These are phyloP conservation scores for Corythaixoides concolor DNA, from an alignment of 2,113 vertebrate species.

Conservation along the genomic window DNA sequence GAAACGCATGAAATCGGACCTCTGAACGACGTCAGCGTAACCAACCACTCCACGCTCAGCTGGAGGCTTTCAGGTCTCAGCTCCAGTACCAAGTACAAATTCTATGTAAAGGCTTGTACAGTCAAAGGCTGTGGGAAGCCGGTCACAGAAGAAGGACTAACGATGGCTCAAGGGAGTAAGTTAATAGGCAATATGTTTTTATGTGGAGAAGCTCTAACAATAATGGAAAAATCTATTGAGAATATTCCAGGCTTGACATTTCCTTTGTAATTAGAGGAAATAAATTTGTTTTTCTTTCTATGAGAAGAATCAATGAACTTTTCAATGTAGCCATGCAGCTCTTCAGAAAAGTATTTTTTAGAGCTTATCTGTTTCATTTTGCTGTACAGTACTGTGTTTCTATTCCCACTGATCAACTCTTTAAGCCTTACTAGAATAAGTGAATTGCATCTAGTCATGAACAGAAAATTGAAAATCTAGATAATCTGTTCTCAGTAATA, in stretches of 20 bases:
- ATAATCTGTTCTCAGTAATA: neutral
- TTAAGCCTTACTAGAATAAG: neutral
- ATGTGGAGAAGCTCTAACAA: neutral
- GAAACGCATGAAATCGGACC: constrained; percentile 84
- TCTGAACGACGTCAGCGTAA: constrained; percentile 78
- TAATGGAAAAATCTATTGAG: neutral
- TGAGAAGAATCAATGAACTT: neutral
- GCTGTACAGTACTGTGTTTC: neutral
- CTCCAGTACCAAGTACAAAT: constrained; percentile 88
- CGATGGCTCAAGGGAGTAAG: constrained; percentile 88
- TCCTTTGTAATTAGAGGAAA: constrained; percentile 10
- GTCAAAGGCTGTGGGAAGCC: constrained; percentile 85
- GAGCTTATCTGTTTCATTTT: neutral
- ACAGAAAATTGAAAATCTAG: neutral
- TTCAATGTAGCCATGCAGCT: neutral
- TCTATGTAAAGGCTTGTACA: constrained; percentile 90
- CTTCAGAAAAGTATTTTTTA: neutral
- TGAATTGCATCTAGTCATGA: neutral
- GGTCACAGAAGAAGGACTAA: constrained; percentile 84
- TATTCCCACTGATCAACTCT: neutral
- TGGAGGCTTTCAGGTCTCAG: constrained; percentile 83
- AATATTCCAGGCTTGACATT: constrained; percentile 1
- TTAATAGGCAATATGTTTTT: neutral
- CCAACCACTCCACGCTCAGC: constrained; percentile 74
- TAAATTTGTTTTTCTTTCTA: neutral